Evolutionary conservation across 2,888 invertebrate genomes (phyloP), one percentile per base, ranked within the genome.

Genomic region (Hybos culiciformis): DNA sequence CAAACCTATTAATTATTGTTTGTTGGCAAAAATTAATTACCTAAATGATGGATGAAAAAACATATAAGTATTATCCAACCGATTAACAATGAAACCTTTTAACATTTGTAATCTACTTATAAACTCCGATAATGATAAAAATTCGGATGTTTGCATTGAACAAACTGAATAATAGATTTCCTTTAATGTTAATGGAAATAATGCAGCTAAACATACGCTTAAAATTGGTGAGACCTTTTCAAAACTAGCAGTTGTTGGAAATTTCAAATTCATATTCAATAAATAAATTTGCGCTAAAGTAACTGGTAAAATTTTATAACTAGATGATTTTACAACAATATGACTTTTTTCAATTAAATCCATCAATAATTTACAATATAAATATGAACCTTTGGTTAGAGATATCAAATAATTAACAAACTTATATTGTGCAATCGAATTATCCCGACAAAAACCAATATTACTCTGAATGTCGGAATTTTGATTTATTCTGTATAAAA

Each of bases 21-120:
- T n/a, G n/a, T n/a, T n/a, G n/a, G n/a, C n/a, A n/a, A n/a, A n/a
- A n/a, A n/a, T n/a, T n/a, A n/a, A n/a, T n/a, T n/a, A n/a, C n/a
- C n/a, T 83, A 69, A 97, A 91, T 4, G 93, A 91, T 0, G 94
- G 92, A 63, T 97, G 96, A 68, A 94, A 93, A 67, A 94, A 92
- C 88, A 94, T 92, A 68, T 87, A 92, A 0, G 92, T 91, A 62
- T 87, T 86, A 66, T 94, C 94, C 55, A 85, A 74, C 41, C 93
- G 76, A 63, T 87, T 87, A 43, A 92, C 84, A 17, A 97, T 72
- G 57, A 94, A 87, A 39, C 88, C 90, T 41, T 84, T 77, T 24
- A 96, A 73, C 48, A 81, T 71, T 57, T 88, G 84, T 60, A 96
- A 86, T 59, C 91, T 74, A 59, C 85, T 83, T 50, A 87, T 72